phyloP scores from a whole-genome alignment of 2,113 vertebrate species.

The Etheostoma cragini region DNA sequence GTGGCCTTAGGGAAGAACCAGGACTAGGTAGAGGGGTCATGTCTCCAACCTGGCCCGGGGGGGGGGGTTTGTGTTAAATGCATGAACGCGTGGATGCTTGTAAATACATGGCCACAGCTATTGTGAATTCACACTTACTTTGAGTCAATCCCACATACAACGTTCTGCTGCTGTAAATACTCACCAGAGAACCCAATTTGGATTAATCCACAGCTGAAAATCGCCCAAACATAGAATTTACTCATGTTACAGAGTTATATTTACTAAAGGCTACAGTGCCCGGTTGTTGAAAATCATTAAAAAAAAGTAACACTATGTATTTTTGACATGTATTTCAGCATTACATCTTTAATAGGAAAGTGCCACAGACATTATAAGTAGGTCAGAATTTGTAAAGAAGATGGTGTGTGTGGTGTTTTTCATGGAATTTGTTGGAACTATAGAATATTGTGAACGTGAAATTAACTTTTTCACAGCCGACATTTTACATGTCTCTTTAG shows the following conservation, averaged over 20 bases:
- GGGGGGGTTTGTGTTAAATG: too few species aligned
- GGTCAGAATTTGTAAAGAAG: background rate
- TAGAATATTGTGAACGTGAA: background rate
- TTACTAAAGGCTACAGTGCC: conserved; percentile 31
- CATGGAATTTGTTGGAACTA: background rate
- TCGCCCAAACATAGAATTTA: conserved; percentile 18
- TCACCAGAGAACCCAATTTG: conserved; percentile 14
- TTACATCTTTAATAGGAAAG: background rate
- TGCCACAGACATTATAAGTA: background rate
- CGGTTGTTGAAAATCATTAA: background rate
- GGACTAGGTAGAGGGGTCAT: too few species aligned
- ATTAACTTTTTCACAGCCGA: background rate
- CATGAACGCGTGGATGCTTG: too few species aligned
- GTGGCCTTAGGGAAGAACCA: too few species aligned
- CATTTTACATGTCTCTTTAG: background rate
- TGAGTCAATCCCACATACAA: conserved; percentile 19
- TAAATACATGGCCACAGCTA: too few species aligned
- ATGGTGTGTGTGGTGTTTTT: background rate
- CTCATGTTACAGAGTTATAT: conserved; percentile 29
- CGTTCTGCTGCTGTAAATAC: conserved; percentile 24
- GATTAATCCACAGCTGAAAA: conserved; percentile 19
- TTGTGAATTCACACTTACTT: background rate
- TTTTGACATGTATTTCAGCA: background rate
- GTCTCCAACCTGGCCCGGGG: too few species aligned
- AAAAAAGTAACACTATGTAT: background rate